Evolutionary conservation across 2,797 vertebrate species (phyloP).

Genomic region (Pelobates cultripes): DNA sequence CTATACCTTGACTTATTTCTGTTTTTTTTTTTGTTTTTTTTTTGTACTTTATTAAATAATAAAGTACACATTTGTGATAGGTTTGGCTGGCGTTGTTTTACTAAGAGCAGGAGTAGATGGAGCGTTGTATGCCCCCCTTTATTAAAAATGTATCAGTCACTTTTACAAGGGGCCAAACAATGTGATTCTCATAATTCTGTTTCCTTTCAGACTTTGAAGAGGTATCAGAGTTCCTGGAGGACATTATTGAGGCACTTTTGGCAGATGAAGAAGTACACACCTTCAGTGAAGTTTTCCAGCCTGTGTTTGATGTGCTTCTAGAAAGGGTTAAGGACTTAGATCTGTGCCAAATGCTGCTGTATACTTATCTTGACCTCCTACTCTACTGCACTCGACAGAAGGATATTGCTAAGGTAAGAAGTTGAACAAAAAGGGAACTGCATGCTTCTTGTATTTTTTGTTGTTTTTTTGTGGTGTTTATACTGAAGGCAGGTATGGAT

Average conservation of each 20-base stretch:
- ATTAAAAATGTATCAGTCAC: no score
- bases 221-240: slow-evolving; percentile 89
- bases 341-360: slow-evolving; percentile 90
- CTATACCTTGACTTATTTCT: no score
- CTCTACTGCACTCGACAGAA: slow-evolving; percentile 93
- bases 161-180: no score
- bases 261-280: slow-evolving; percentile 93
- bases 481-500: no score
- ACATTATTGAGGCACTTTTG: slow-evolving; percentile 82
- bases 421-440: background rate
- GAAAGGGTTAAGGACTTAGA: slow-evolving; percentile 90
- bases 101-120: no score
- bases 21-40: no score
- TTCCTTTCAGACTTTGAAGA: slow-evolving; percentile 83
- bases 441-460: no score
- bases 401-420: slow-evolving; percentile 86
- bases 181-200: background rate
- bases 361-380: slow-evolving; percentile 88
- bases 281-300: slow-evolving; percentile 91
- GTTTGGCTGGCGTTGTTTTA: background rate
- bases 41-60: no score
- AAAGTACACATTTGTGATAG: background rate
- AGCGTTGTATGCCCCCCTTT: no score
- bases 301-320: slow-evolving; percentile 88
- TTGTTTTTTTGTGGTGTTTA: no score